A percentile compares a stretch with the other conserved stretches of the same genome.
These are phyloP conservation scores for Trogon melanurus DNA, from an alignment of 2,113 vertebrate species.

Conservation along the genomic window DNA sequence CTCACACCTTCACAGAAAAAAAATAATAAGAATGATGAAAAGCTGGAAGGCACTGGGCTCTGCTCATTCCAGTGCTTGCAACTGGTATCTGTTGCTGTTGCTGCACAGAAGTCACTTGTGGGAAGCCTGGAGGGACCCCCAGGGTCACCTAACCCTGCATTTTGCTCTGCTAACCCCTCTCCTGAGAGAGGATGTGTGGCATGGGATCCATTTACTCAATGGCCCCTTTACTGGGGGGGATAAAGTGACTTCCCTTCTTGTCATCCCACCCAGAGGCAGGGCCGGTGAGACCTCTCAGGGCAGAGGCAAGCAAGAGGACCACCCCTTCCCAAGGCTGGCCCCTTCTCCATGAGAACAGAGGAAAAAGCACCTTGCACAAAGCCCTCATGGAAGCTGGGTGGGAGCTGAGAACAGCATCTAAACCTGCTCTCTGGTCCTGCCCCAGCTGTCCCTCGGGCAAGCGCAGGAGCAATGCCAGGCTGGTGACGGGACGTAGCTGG, in stretches of 20 bases:
- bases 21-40: neutral
- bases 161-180: neutral
- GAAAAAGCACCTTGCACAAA: neutral
- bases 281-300: neutral
- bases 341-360: accelerated
- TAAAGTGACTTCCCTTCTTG: neutral
- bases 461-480: neutral
- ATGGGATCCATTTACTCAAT: neutral
- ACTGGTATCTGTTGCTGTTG: neutral
- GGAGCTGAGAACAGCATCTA: neutral
- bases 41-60: neutral
- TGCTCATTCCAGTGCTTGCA: neutral
- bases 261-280: neutral
- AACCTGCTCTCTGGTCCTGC: neutral
- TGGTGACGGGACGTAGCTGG: neutral
- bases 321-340: neutral
- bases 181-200: neutral
- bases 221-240: neutral
- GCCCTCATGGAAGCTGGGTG: accelerated
- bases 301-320: neutral
- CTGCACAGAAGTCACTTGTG: neutral
- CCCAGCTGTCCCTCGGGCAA: neutral
- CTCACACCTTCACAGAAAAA: neutral
- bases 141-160: neutral
- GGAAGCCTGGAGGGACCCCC: neutral